These are phyloP conservation scores for Arnoldichthys spilopterus DNA, from an alignment of 2,797 vertebrate species.

Conservation along the genomic window DNA sequence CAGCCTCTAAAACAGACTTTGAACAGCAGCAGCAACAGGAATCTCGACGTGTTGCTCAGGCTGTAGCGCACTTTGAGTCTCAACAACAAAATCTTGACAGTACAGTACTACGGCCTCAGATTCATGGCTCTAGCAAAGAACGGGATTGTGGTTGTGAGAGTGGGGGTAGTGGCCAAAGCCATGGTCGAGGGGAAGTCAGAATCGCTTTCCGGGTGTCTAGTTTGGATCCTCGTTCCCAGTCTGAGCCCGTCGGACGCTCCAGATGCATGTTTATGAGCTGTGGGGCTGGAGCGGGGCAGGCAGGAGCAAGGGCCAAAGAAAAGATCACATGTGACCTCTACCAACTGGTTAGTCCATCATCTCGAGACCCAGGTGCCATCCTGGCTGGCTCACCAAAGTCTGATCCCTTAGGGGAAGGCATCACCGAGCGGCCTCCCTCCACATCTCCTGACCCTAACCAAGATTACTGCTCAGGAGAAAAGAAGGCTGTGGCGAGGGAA, in stretches of 20 bases:
- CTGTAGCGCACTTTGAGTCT: slow-evolving; percentile 91
- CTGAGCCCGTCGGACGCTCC: slow-evolving; percentile 76
- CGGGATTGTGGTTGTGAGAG: slow-evolving; percentile 57
- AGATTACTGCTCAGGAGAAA: slow-evolving; percentile 61
- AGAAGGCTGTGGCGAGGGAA: slow-evolving; percentile 75
- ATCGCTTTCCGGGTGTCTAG: slow-evolving; percentile 95
- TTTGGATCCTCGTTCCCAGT: slow-evolving; percentile 77
- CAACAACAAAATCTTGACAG: slow-evolving; percentile 77
- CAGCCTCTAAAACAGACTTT: slow-evolving; percentile 71
- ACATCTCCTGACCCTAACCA: slow-evolving; percentile 68
- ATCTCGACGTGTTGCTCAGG: slow-evolving; percentile 87
- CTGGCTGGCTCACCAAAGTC: slow-evolving; percentile 79
- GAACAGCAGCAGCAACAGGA: slow-evolving; percentile 75
- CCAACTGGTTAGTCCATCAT: slow-evolving; percentile 89
- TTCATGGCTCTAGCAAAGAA: slow-evolving; percentile 55
- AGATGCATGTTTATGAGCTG: slow-evolving; percentile 88
- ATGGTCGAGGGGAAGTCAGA: slow-evolving; percentile 84
- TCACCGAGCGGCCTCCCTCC: slow-evolving; percentile 67
- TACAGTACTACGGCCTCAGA: slow-evolving; percentile 66
- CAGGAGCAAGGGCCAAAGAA: slow-evolving; percentile 84
- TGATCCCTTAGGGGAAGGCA: slow-evolving; percentile 68
- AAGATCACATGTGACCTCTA: slow-evolving; percentile 98
- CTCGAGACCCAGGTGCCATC: slow-evolving; percentile 84
- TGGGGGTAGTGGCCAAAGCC: slow-evolving; percentile 62
- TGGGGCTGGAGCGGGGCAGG: slow-evolving; percentile 73